phyloP scores from a whole-genome alignment of 2,888 invertebrate species.

The Bimastos eiseni region DNA sequence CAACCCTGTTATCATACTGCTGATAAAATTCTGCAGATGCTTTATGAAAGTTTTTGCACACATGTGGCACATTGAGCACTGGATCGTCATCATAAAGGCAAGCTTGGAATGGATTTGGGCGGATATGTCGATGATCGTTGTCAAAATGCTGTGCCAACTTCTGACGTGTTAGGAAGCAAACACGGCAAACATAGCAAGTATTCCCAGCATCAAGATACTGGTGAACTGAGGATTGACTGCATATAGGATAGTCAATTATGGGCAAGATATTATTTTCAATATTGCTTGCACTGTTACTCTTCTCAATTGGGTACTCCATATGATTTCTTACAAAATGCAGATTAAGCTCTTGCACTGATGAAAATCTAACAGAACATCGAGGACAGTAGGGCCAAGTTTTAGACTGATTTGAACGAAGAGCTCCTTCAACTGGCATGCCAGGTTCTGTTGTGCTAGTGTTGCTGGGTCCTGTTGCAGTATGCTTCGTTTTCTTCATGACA shows the following conservation, averaged over 20 bases:
- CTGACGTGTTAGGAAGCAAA: background rate
- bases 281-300: background rate
- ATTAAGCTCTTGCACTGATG: constrained; percentile 20
- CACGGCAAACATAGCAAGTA: background rate
- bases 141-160: constrained; percentile 19
- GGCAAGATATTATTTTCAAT: constrained; percentile 13
- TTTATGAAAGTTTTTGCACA: background rate
- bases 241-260: background rate
- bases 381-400: background rate
- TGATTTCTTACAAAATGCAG: constrained; percentile 13
- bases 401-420: background rate
- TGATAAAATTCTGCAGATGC: background rate
- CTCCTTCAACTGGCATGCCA: background rate
- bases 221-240: background rate
- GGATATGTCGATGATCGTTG: background rate
- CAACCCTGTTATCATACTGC: background rate
- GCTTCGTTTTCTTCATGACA: background rate
- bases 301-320: background rate
- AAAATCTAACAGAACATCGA: constrained; percentile 17
- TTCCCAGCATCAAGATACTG: background rate
- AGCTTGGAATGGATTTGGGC: background rate
- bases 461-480: background rate
- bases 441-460: background rate
- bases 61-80: background rate
- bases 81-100: background rate